Evolutionary conservation across 2,797 vertebrate genomes (phyloP).

Genomic region (Chromobotia macracanthus): DNA sequence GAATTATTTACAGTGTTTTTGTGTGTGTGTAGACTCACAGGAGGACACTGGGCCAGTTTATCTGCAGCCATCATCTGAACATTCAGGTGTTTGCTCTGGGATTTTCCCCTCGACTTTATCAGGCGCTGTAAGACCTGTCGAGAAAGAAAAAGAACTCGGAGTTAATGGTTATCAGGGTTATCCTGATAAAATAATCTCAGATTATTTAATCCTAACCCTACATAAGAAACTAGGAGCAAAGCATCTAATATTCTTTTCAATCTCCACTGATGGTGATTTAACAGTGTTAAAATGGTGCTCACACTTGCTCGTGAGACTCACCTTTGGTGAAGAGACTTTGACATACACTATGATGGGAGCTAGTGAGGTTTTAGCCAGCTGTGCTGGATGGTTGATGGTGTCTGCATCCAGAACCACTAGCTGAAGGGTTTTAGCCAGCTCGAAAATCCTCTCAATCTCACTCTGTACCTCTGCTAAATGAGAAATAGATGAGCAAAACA

Average conservation of each 20-base stretch:
- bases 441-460: conserved; percentile 96
- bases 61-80: conserved; percentile 97
- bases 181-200: background rate
- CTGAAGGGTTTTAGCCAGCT: conserved; percentile 94
- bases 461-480: conserved; percentile 91
- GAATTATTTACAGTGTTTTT: background rate
- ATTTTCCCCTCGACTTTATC: conserved; percentile 95
- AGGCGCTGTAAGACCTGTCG: conserved; percentile 90
- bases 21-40: conserved; percentile 78
- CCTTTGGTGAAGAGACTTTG: conserved; percentile 95
- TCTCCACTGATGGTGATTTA: background rate
- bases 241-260: background rate
- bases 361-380: conserved; percentile 93
- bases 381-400: conserved; percentile 94
- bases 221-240: background rate
- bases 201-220: background rate
- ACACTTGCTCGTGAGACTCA: conserved; percentile 57
- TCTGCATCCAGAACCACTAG: conserved; percentile 92
- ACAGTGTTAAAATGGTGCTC: background rate
- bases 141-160: conserved; percentile 15
- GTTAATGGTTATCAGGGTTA: background rate
- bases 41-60: conserved; percentile 93
- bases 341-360: conserved; percentile 94
- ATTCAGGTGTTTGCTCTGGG: conserved; percentile 95
- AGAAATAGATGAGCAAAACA: conserved; percentile 42